Evolutionary conservation across 1,140 invertebrate species (phyloP).

Genomic region (Telenomus remus): DNA sequence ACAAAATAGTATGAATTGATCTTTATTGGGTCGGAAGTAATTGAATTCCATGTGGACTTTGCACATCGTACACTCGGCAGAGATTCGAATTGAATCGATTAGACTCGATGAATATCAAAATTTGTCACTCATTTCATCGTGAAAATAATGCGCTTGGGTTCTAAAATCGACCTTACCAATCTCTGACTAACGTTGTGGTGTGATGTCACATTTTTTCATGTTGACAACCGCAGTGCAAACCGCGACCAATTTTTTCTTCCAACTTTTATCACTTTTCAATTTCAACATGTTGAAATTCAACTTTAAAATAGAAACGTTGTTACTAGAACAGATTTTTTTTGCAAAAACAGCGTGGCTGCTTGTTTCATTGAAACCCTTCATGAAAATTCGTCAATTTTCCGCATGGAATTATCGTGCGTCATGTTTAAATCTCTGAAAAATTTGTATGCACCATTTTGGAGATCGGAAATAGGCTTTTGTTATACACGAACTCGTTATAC

Average conservation of each 20-base stretch:
- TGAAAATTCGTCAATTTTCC: slow-evolving; percentile 24
- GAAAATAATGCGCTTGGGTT: slow-evolving; percentile 4
- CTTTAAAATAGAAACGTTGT: slow-evolving; percentile 1
- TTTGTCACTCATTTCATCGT: slow-evolving; percentile 27
- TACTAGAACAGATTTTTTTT: slow-evolving; percentile 15
- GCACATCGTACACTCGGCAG: slow-evolving; percentile 17
- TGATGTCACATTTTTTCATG: background rate
- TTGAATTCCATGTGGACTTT: slow-evolving; percentile 38
- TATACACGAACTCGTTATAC: slow-evolving; percentile 1
- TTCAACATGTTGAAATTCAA: background rate
- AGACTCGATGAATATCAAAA: slow-evolving; percentile 29
- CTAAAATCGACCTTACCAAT: slow-evolving; percentile 1
- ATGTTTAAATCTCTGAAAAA: slow-evolving; percentile 24
- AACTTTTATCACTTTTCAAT: no score
- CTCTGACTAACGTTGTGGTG: background rate
- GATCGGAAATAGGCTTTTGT: background rate
- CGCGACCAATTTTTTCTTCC: background rate
- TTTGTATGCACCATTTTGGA: slow-evolving; percentile 23
- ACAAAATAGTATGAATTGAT: slow-evolving; percentile 47
- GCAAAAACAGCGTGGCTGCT: no score
- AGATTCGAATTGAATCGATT: slow-evolving; percentile 28
- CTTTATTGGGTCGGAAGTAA: slow-evolving; percentile 41
- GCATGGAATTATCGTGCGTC: slow-evolving; percentile 12
- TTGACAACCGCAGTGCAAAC: no score
- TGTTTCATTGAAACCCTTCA: slow-evolving; percentile 12